Percentiles rank a stretch among this genome's conserved stretches.
phyloP scores from a whole-genome alignment of 2,888 invertebrate species.

The Dendrolimus pini region DNA sequence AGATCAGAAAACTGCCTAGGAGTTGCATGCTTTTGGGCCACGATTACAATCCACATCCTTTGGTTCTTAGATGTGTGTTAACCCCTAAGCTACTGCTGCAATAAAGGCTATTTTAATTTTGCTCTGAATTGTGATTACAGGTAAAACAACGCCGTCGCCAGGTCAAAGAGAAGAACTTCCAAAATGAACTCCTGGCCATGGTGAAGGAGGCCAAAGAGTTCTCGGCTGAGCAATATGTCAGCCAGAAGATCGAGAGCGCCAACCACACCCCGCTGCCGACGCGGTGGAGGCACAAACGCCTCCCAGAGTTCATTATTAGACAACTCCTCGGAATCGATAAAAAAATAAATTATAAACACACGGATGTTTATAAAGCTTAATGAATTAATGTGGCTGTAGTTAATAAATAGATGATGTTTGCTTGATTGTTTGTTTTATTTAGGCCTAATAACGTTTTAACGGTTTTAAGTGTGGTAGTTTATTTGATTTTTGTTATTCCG shows the following conservation, averaged over 20 bases:
- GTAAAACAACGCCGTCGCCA: conserved; percentile 81
- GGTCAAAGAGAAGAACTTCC: conserved; percentile 86
- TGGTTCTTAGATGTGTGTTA: too few species aligned
- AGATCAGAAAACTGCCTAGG: too few species aligned
- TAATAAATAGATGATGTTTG: background rate
- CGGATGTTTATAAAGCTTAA: conserved; percentile 61
- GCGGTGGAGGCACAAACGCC: conserved; percentile 76
- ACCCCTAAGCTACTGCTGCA: too few species aligned
- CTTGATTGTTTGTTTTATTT: too few species aligned
- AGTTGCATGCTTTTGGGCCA: too few species aligned
- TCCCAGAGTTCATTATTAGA: conserved; percentile 81
- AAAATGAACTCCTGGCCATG: conserved; percentile 80
- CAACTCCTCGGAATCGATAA: conserved; percentile 80
- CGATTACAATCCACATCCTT: too few species aligned
- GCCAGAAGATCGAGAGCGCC: conserved; percentile 77
- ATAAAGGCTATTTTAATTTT: too few species aligned
- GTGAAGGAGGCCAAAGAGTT: conserved; percentile 85
- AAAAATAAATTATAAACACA: conserved; percentile 68
- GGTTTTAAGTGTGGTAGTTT: too few species aligned
- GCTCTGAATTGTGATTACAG: conserved; percentile 40
- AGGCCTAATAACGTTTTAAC: too few species aligned
- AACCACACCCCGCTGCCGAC: conserved; percentile 78
- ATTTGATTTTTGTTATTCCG: too few species aligned
- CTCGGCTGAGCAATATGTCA: conserved; percentile 84
- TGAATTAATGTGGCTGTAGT: background rate